Base-by-base conservation (phyloP, 1,140 invertebrate species). In the Whitmania pigra region DNA sequence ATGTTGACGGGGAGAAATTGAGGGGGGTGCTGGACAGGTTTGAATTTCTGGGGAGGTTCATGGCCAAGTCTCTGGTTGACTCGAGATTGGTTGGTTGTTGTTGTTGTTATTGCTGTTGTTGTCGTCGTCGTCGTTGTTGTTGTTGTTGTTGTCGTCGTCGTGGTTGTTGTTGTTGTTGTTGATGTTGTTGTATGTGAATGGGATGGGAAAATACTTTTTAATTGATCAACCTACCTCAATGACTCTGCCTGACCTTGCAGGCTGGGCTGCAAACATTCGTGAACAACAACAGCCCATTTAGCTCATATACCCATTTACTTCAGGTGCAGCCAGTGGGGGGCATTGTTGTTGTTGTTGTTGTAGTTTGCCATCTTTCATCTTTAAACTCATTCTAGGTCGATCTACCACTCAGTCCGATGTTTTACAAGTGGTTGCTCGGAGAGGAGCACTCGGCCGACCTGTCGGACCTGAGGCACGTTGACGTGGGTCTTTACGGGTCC, bases 61-160 rank as follows among this genome's bases (percentile, higher is more conserved):
- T 99, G 91, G 97, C 95, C 0, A 98, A 98, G 83, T 93, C 96
- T 43, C 89, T 99, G 63, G 95, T 97, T 88, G 97, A 99, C 84
- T 97, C 93, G 6, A 87, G 96, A 86, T 96, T 99, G 93, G 94
- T 97, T 83, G 86, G 77, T 75, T 71, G 22, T 54, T 49, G 25
- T 25, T 40, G 27, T 2, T 20, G 25, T n/a, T 54, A 13, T 18
- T 31, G n/a, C 43, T 57, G 9, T 63, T 63, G 57, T 63, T 63
- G 57, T 11, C 22, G 20, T 13, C 15, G 11, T 22, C 9, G 9
- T 18, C n/a, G 20, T 13, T n/a, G 11, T 22, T n/a, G 9, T 63
- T 31, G 3, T 63, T 1, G 6, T 63, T 18, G 57, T 36, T 36
- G 31, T 36, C 6, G 31, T 36, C 6, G 31, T 3, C 6, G 31